Evolutionary conservation across 1,140 invertebrate species (phyloP), one percentile per base, ranked within the genome.

Genomic region (Drosophila lowei): DNA sequence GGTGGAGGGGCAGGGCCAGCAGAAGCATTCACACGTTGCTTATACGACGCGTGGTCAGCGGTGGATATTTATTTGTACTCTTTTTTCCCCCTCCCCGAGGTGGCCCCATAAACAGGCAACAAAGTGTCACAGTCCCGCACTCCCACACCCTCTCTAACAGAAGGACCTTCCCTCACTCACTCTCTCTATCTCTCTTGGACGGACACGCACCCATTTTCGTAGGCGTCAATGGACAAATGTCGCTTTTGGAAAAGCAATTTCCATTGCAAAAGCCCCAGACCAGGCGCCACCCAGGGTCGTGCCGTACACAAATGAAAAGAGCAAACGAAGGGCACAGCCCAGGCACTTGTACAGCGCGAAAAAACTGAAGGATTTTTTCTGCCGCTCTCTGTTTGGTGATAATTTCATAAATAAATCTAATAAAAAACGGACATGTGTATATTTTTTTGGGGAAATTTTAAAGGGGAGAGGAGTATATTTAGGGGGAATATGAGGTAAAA

Each of bases 201-300:
- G 11, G 8, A 49, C 34, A 76, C 73, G 63, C 50, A 70, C 56
- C 25, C 64, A 77, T 70, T 70, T 70, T 70, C 70, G 74, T 74
- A 77, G 74, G 74, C 71, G 74, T 77, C 56, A 56, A 74, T 60
- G 50, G 55, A 60, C 56, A 34, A 48, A 13, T 59, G 71, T 64
- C 55, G 59, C 59, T 60, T 11, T 74, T 53, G 71, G 41, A 52
- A 77, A 77, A 77, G 74, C 74, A 77, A 77, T 77, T 77, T 77
- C 70, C 74, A 77, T 77, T 77, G 63, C 71, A 64, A 63, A 62
- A 23, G 11, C 21, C n/a, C 25, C 15, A 18, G 44, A 56, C 30
- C 30, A 49, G 65, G 53, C 50, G 58, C 48, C 30, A 30, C 52
- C 55, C 70, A 70, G 60, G 71, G 50, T 65, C 59, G 65, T 74